Percentiles rank a stretch among this genome's conserved stretches.
These are phyloP conservation scores for Bhutanitis thaidina DNA, from an alignment of 2,888 invertebrate species.

Conservation along the genomic window DNA sequence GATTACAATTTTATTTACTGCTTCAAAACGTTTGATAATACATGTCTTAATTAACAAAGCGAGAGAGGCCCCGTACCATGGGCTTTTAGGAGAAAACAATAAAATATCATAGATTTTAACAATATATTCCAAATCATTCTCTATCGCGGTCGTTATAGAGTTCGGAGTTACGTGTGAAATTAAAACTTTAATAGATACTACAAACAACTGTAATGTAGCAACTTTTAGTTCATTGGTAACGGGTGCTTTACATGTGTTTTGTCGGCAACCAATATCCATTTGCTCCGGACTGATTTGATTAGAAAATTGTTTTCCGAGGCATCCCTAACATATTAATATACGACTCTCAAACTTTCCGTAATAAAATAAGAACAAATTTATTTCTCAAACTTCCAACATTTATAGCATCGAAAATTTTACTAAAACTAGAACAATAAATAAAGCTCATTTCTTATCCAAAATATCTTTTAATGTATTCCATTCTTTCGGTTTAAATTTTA, in stretches of 20 bases:
- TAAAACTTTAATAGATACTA: constrained; percentile 16
- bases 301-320: constrained; percentile 49
- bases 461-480: constrained; percentile 34
- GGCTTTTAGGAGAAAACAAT: constrained; percentile 26
- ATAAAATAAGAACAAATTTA: constrained; percentile 6
- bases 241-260: constrained; percentile 68
- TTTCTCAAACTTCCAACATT: not conserved
- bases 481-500: constrained; percentile 47
- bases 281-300: constrained; percentile 63
- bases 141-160: constrained; percentile 21
- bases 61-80: constrained; percentile 53
- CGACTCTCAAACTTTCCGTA: not conserved
- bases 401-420: not conserved
- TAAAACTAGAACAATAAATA: constrained; percentile 3
- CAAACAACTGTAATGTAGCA: constrained; percentile 21
- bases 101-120: constrained; percentile 18
- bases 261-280: constrained; percentile 69
- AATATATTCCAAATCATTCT: constrained; percentile 21
- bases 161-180: constrained; percentile 8
- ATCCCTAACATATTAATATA: constrained; percentile 2
- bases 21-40: constrained; percentile 76
- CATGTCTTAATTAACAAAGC: constrained; percentile 79
- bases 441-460: constrained; percentile 41
- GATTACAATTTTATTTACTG: constrained; percentile 78
- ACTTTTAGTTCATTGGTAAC: constrained; percentile 39